These are phyloP conservation scores for Acridotheres tristis DNA, from an alignment of 2,797 vertebrate genomes.

Conservation along the genomic window DNA sequence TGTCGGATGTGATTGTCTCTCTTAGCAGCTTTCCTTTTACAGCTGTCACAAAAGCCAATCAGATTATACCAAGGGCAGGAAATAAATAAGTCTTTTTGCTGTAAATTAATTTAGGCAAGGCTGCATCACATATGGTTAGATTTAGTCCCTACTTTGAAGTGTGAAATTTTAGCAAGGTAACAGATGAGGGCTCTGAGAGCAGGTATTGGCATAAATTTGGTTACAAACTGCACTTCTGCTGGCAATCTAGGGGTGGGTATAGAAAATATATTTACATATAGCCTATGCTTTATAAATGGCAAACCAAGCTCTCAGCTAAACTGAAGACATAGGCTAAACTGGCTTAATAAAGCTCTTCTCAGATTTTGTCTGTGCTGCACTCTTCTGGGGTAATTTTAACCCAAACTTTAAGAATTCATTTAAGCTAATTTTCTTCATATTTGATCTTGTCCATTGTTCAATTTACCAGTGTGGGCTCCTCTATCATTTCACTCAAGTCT, in stretches of 20 bases:
- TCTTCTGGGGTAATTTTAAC: background rate
- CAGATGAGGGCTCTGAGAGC: constrained; percentile 1
- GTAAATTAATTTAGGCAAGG: constrained; percentile 64
- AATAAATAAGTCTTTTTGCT: constrained; percentile 63
- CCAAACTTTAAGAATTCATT: background rate
- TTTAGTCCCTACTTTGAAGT: constrained; percentile 17
- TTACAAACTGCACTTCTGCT: background rate
- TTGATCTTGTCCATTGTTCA: background rate
- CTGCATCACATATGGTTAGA: constrained; percentile 13
- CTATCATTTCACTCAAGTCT: background rate
- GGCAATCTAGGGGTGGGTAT: background rate
- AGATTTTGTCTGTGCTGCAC: background rate
- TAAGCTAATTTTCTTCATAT: background rate
- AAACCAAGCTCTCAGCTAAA: background rate
- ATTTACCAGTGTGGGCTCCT: background rate
- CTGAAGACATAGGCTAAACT: background rate
- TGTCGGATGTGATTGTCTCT: constrained; percentile 68
- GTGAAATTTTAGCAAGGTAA: constrained; percentile 31
- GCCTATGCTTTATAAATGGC: background rate
- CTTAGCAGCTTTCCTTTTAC: constrained; percentile 62
- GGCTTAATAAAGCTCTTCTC: background rate
- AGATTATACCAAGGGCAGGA: constrained; percentile 66
- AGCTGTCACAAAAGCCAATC: constrained; percentile 69
- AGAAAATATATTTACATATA: background rate
- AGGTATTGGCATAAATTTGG: background rate